Percentiles rank a stretch among this genome's conserved stretches.
phyloP scores from a whole-genome alignment of 2,888 invertebrate species.

The Pherbina coryleti region DNA sequence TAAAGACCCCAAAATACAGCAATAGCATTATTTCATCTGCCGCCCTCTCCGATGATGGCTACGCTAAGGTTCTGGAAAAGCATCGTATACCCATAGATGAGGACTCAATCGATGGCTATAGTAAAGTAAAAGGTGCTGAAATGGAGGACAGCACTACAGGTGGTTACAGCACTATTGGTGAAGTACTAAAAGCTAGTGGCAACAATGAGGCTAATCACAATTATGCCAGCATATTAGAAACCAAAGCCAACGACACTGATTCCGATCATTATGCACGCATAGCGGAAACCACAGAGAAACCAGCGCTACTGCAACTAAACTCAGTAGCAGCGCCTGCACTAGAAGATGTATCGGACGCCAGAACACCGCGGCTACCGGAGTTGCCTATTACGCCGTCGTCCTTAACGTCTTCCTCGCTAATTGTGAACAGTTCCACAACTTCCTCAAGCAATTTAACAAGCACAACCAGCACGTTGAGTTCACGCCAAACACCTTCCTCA shows the following conservation, averaged over 20 bases:
- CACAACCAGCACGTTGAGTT: constrained; percentile 66
- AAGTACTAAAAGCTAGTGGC: constrained; percentile 43
- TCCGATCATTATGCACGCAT: constrained; percentile 63
- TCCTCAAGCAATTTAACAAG: constrained; percentile 52
- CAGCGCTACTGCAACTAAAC: not conserved
- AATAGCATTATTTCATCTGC: constrained; percentile 48
- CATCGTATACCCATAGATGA: constrained; percentile 52
- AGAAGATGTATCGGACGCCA: constrained; percentile 32
- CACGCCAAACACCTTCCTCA: constrained; percentile 73
- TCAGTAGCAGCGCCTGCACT: constrained; percentile 22
- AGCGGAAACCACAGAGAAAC: constrained; percentile 49
- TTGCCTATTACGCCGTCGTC: constrained; percentile 57
- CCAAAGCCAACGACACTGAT: constrained; percentile 54
- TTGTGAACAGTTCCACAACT: constrained; percentile 55
- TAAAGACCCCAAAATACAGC: constrained; percentile 69
- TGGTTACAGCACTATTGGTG: constrained; percentile 66
- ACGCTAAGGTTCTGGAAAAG: constrained; percentile 68
- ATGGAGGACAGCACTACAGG: constrained; percentile 51
- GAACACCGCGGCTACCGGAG: constrained; percentile 45
- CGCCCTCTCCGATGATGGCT: constrained; percentile 67
- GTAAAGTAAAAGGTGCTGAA: constrained; percentile 60
- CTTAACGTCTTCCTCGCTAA: constrained; percentile 54
- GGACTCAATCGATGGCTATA: constrained; percentile 59
- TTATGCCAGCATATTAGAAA: constrained; percentile 68
- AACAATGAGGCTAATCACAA: constrained; percentile 57